Percentiles rank a stretch among this genome's conserved stretches.
Conservation (phyloP, 2,888 invertebrate genomes). For the Ganaspis brasiliensis region DNA sequence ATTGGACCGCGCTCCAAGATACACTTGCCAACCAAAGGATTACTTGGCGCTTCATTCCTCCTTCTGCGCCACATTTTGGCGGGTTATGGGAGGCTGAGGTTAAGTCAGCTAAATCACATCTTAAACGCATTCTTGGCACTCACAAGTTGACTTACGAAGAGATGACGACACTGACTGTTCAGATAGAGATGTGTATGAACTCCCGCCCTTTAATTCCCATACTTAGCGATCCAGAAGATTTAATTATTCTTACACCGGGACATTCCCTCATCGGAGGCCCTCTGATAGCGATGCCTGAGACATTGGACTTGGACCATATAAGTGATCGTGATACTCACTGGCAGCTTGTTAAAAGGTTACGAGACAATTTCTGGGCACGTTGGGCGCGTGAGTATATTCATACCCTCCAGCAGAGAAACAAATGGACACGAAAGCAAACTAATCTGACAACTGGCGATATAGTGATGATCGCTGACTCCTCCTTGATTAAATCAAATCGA, state of each 20-base stretch:
- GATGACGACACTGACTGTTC: background rate
- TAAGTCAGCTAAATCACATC: background rate
- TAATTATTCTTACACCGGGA: background rate
- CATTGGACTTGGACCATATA: background rate
- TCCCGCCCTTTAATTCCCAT: background rate
- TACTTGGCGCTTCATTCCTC: background rate
- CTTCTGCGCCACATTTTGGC: too few species aligned
- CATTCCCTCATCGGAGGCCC: background rate
- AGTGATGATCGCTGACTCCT: background rate
- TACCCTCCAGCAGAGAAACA: background rate
- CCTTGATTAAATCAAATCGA: background rate
- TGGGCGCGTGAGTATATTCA: background rate
- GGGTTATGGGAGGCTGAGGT: background rate
- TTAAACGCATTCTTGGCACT: background rate
- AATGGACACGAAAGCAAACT: background rate
- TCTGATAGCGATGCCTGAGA: background rate
- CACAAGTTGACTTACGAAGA: background rate
- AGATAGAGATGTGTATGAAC: background rate
- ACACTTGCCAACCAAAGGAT: background rate
- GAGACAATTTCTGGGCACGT: background rate
- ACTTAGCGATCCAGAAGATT: background rate
- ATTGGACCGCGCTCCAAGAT: too few species aligned
- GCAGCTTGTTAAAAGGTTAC: background rate
- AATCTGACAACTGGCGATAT: background rate
- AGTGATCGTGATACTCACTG: background rate